These are phyloP conservation scores for Microcebus ravelobensis DNA, from an alignment of 2,113 vertebrate species.

Conservation along the genomic window DNA sequence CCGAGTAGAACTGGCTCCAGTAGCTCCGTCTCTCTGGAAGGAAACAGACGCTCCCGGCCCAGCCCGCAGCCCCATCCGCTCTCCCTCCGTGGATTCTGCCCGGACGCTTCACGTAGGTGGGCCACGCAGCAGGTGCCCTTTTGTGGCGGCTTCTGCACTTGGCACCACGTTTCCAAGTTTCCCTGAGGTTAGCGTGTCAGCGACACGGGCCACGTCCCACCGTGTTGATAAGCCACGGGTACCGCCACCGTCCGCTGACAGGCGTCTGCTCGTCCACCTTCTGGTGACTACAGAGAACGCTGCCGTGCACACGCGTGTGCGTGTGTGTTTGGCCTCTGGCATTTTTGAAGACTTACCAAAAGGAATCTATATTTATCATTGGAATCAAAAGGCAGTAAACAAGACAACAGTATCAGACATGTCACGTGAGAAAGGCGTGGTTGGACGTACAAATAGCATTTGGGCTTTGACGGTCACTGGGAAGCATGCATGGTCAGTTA, in stretches of 20 bases:
- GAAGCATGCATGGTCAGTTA: background rate
- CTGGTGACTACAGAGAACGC: fast-evolving
- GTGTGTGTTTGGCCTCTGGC: background rate
- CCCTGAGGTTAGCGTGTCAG: fast-evolving
- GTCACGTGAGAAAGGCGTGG: background rate
- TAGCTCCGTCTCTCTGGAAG: fast-evolving
- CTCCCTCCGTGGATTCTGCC: fast-evolving
- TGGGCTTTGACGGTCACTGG: background rate
- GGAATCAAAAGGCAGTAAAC: background rate
- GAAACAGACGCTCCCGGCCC: background rate
- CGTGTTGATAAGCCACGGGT: fast-evolving
- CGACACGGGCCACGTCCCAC: fast-evolving
- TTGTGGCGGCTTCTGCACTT: background rate
- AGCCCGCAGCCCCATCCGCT: fast-evolving
- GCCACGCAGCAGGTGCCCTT: fast-evolving
- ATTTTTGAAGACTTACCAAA: background rate
- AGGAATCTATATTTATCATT: background rate
- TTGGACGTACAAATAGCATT: fast-evolving
- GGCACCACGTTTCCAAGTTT: fast-evolving
- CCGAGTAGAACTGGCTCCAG: fast-evolving
- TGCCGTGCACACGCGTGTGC: fast-evolving
- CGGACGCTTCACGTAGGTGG: fast-evolving
- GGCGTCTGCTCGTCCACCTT: no score
- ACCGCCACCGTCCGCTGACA: fast-evolving
- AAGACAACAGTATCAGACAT: no score